Conservation (phyloP, 2,113 vertebrate species). For the Mystacornis crossleyi region DNA sequence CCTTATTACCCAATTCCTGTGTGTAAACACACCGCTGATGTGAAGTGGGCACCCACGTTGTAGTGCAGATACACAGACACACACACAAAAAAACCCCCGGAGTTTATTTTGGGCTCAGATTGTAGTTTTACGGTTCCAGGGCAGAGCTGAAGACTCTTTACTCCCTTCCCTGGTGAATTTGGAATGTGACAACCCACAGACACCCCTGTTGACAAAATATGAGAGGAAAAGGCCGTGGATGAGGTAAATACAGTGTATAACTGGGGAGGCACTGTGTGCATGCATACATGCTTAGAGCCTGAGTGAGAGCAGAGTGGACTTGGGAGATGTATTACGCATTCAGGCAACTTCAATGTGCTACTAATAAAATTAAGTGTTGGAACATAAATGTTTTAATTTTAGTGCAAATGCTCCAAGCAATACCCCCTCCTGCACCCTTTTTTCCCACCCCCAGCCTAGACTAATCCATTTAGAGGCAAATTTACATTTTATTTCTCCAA, state of each 20-base stretch:
- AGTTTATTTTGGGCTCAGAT: neutral
- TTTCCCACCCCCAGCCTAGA: conserved; percentile 56
- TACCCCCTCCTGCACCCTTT: conserved; percentile 8
- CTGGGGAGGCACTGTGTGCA: neutral
- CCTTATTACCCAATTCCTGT: neutral
- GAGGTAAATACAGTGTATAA: neutral
- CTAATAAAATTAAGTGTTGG: conserved; percentile 74
- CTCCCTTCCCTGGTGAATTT: neutral
- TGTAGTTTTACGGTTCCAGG: neutral
- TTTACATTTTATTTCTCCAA: conserved; percentile 77
- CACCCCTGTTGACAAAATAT: neutral
- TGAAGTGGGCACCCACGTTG: neutral
- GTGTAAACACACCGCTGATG: neutral
- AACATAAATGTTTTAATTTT: conserved; percentile 75
- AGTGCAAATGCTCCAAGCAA: conserved; percentile 57
- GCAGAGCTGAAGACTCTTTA: neutral
- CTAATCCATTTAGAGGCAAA: conserved; percentile 74
- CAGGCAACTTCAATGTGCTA: conserved; percentile 56
- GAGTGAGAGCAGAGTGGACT: neutral
- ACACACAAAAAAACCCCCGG: too few relatives aligned
- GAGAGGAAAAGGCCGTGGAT: neutral
- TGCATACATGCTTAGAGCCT: neutral
- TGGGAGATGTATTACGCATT: conserved; percentile 27
- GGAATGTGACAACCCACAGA: neutral
- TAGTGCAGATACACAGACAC: neutral